phyloP scores from a whole-genome alignment of 2,113 vertebrate species.

The Brienomyrus brachyistius region DNA sequence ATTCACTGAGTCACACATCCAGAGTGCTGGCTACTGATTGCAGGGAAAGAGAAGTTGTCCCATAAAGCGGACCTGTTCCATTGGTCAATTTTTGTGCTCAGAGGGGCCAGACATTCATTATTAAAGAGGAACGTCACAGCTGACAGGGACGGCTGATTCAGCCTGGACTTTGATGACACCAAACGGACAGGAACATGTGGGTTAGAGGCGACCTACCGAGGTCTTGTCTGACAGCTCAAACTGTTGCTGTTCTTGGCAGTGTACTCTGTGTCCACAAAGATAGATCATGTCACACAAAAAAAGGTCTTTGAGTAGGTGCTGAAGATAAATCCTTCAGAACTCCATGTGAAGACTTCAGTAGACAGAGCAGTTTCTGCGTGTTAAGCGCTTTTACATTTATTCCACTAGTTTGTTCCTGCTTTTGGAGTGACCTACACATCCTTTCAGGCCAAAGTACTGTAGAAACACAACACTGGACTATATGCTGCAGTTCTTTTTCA shows the following conservation, averaged over 20 bases:
- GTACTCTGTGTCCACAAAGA: not conserved
- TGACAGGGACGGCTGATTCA: not conserved
- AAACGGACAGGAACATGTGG: not conserved
- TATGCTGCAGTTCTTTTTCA: not conserved
- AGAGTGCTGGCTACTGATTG: not conserved
- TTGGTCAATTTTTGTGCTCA: not conserved
- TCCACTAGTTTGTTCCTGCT: not conserved
- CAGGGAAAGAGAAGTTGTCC: not conserved
- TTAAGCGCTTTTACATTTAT: not conserved
- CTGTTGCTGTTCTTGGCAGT: not conserved
- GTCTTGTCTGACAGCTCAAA: not conserved
- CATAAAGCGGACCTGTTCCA: not conserved
- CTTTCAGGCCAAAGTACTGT: not conserved
- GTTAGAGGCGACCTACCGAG: not conserved
- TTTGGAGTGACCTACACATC: not conserved
- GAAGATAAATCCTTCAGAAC: not conserved
- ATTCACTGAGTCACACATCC: not conserved
- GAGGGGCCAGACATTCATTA: not conserved
- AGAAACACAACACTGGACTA: not conserved
- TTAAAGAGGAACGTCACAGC: not conserved
- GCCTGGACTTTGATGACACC: not conserved
- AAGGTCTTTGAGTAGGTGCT: not conserved
- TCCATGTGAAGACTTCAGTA: not conserved
- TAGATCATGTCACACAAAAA: not conserved
- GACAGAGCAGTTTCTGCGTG: not conserved